Evolutionary conservation across 2,888 invertebrate species (phyloP), one percentile per base, ranked within the genome.

Genomic region (Xylophagus ater): DNA sequence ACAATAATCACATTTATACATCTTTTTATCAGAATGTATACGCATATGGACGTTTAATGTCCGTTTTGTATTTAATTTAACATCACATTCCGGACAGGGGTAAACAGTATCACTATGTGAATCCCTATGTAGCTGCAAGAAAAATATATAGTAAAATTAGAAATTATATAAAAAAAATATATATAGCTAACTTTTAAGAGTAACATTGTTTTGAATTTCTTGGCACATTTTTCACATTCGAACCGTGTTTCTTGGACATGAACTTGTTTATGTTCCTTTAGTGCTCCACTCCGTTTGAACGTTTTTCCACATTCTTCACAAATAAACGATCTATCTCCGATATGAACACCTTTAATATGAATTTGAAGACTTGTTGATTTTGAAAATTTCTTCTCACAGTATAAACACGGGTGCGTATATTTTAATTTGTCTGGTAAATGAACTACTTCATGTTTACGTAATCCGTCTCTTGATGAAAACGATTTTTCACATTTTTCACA

Each of bases 241-340:
- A 55, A 58, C 7, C 58, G 58, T 24, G 52, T 51, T 12, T 55
- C 55, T 23, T 58, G 55, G 38, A 54, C 55, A 44, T 62, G 62
- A 4, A 56, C 55, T 5, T 58, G 55, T 40, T 56, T 49, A 45
- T 62, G 60, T 38, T 59, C 58, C 43, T 59, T 58, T 12, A 62
- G 44, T 26, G 58, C 57, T 19, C 59, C 60, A 39, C 59, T 58
- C 17, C 57, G 55, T 4, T 56, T 54, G 41, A 59, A 60, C 33
- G 54, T 52, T 42, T 57, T 54, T 1, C 56, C 56, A 46, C 59
- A 60, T 37, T 53, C 52, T 41, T 58, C 56, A 47, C 59, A 61
- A 8, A 56, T 56, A 46, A 55, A 60, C 4, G 59, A 58, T 13
- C 57, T 14, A 20, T 44, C 41, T 13, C 44, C 37, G 4, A 30